Percentiles rank a stretch among this genome's conserved stretches.
These are phyloP conservation scores for Erinaceus europaeus DNA, from an alignment of 2,113 vertebrate species.

Conservation along the genomic window DNA sequence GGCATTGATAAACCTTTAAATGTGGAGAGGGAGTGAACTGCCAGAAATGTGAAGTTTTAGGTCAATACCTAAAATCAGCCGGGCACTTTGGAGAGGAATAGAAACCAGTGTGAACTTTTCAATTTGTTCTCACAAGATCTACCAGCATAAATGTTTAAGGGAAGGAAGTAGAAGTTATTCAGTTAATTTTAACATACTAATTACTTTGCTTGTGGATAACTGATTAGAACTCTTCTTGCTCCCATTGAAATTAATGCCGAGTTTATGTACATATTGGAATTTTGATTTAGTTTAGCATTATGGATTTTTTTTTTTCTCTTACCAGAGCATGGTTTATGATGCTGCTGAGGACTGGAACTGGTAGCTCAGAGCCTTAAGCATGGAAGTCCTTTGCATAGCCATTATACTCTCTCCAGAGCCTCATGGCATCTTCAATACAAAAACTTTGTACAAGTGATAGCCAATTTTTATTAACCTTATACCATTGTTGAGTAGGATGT, in stretches of 20 bases:
- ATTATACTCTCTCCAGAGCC: no score
- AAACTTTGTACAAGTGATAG: no score
- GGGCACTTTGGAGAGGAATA: neutral
- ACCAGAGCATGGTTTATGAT: no score
- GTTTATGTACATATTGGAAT: neutral
- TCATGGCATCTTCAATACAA: no score
- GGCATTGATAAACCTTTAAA: neutral
- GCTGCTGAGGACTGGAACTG: no score
- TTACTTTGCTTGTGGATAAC: neutral
- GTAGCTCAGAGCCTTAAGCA: no score
- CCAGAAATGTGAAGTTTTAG: neutral
- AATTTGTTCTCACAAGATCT: slow-evolving; percentile 26
- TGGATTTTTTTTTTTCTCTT: neutral
- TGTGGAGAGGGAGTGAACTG: neutral
- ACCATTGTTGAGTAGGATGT: neutral
- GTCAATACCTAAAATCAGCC: neutral
- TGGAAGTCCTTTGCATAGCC: no score
- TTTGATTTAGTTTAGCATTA: neutral
- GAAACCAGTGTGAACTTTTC: neutral
- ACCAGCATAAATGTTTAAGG: neutral
- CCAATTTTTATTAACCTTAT: neutral
- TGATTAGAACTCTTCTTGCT: neutral
- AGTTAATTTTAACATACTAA: slow-evolving; percentile 24
- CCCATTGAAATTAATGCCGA: neutral
- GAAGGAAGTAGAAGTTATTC: neutral